Conservation (phyloP, 2,888 invertebrate genomes). For the Sarcophaga caerulescens region DNA sequence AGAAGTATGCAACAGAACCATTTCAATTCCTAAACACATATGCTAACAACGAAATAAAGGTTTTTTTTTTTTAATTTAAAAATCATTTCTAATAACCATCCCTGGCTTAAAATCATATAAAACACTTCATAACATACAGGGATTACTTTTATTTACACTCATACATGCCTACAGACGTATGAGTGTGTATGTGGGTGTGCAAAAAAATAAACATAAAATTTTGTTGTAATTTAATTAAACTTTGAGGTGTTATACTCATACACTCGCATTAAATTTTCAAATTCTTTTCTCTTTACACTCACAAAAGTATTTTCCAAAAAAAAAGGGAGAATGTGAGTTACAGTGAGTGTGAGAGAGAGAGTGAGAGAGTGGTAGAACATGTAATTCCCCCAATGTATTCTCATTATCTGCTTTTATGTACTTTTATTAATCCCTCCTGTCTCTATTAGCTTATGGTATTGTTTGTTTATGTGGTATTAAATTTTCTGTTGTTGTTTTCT, state of each 20-base stretch:
- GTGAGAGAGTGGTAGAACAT: background rate
- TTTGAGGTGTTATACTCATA: constrained; percentile 22
- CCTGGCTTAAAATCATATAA: background rate
- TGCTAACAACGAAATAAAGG: too few species aligned
- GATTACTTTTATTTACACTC: background rate
- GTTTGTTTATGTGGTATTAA: constrained; percentile 32
- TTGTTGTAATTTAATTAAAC: constrained; percentile 42
- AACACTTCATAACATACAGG: background rate
- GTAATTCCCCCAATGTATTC: constrained; percentile 31
- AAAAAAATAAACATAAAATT: constrained; percentile 12
- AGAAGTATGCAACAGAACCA: too few species aligned
- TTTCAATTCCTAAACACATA: too few species aligned
- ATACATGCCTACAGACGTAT: background rate
- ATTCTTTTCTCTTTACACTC: too few species aligned
- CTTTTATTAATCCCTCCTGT: constrained; percentile 55
- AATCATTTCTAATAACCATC: too few species aligned
- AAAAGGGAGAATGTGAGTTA: background rate
- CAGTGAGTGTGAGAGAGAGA: background rate
- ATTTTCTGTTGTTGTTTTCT: background rate
- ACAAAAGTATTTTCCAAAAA: too few species aligned
- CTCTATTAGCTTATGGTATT: constrained; percentile 41
- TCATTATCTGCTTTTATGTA: constrained; percentile 48
- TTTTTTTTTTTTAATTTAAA: too few species aligned
- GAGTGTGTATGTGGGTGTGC: background rate
- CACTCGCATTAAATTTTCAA: background rate